phyloP scores from a whole-genome alignment of 2,797 vertebrate species.

The Myotis findleyi region DNA sequence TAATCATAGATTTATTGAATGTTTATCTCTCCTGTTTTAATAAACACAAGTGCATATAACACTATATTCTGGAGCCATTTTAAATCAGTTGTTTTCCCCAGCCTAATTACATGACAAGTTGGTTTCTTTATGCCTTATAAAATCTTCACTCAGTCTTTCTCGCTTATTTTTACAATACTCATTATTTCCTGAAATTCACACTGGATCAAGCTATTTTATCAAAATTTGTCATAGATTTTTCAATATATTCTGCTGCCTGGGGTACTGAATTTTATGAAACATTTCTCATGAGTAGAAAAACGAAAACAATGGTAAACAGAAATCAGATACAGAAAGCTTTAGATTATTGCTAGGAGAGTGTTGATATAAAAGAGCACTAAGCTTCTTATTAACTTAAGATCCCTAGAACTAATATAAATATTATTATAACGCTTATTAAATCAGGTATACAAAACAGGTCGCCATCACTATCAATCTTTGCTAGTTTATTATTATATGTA shows the following conservation, averaged over 20 bases:
- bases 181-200: conserved; percentile 74
- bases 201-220: conserved; percentile 68
- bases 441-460: neutral
- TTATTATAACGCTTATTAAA: conserved; percentile 19
- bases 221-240: conserved; percentile 70
- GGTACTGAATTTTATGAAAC: conserved; percentile 74
- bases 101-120: neutral
- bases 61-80: conserved; percentile 5
- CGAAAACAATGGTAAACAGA: conserved; percentile 70
- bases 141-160: conserved; percentile 14
- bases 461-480: neutral
- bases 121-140: conserved; percentile 46
- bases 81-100: neutral
- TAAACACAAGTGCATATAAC: neutral
- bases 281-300: conserved; percentile 75
- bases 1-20: neutral
- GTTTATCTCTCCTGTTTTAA: neutral
- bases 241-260: conserved; percentile 68
- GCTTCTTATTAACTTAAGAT: conserved; percentile 54
- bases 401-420: neutral
- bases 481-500: neutral
- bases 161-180: conserved; percentile 65
- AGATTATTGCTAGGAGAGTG: conserved; percentile 3
- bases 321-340: conserved; percentile 64
- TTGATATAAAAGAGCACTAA: conserved; percentile 49